Evolutionary conservation across 1,140 invertebrate species (phyloP), one percentile per base, ranked within the genome.

Genomic region (Cherax destructor): DNA sequence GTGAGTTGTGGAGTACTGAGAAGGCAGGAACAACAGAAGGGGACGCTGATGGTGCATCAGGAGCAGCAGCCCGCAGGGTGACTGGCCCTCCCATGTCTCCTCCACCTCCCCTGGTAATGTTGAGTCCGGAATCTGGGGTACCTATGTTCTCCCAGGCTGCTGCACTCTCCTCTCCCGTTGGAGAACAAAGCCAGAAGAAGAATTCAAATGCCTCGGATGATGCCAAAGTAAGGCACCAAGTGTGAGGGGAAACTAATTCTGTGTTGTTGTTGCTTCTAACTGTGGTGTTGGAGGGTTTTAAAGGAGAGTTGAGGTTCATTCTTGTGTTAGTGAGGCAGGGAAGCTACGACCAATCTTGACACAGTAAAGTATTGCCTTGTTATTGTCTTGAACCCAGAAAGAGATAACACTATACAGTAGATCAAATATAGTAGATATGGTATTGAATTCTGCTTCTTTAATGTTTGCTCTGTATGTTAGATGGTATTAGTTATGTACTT

Each of bases 1-100:
- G 89, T 77, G 93, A 94, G 74, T 90, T 94, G 13, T 93, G 93
- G 93, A 93, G 93, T 77, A 93, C 92, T 16, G 93, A 93, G 76
- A 93, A 93, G 87, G 91, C 85, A 10, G 52, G 72, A 47, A 41
- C 84, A 81, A 83, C 79, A 41, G 79, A 59, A 69, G 90, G 90
- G 74, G 90, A 65, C n/a, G 72, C 65, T n/a, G 90, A 81, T 21
- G 90, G 65, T 21, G 78, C 49, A 9, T 13, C 21, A 3, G 9
- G 1, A 18, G 83, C 13, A 2, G 83, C 56, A 30, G 69, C 52
- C n/a, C n/a, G 49, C 9, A 78, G 77, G 10, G n/a, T 79, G n/a
- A 47, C 74, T 0, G 76, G 74, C 91, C 84, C 52, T 77, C 93
- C 92, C 84, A 83, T 78, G 91, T 94, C 94, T 81, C 94, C 83